Conservation (phyloP, 2,113 vertebrate species). For the Cephalopterus ornatus region DNA sequence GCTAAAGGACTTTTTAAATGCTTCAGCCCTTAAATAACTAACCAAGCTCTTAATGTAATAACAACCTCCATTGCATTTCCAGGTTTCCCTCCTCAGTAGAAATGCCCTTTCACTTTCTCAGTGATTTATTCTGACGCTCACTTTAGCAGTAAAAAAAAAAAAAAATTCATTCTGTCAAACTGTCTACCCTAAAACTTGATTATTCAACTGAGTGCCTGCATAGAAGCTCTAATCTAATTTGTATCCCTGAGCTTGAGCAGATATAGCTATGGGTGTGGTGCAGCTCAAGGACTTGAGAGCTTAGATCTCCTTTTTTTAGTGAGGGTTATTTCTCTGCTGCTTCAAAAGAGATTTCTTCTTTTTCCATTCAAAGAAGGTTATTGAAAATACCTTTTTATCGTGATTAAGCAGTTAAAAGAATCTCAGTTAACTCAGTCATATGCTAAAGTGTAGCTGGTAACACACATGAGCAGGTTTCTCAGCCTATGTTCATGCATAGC, state of each 20-base stretch:
- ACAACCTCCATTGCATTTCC: neutral
- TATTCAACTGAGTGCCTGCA: neutral
- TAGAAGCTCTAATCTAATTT: neutral
- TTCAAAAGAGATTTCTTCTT: neutral
- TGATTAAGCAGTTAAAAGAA: neutral
- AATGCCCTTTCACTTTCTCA: neutral
- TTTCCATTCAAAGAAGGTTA: neutral
- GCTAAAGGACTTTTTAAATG: neutral
- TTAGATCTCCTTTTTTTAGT: neutral
- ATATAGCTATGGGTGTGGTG: neutral
- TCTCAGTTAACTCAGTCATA: neutral
- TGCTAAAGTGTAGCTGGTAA: neutral
- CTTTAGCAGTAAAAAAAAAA: neutral
- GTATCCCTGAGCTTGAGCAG: neutral
- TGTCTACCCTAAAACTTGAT: conserved; percentile 4
- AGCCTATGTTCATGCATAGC: neutral
- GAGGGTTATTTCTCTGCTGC: neutral
- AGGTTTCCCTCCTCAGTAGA: neutral
- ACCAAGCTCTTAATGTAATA: neutral
- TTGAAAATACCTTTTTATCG: neutral
- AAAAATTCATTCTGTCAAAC: no score
- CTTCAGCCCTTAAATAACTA: neutral
- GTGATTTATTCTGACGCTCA: neutral
- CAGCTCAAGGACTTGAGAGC: neutral
- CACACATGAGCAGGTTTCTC: neutral